These are phyloP conservation scores for Melanotaenia nigrans DNA, from an alignment of 2,797 vertebrate genomes.

Conservation along the genomic window DNA sequence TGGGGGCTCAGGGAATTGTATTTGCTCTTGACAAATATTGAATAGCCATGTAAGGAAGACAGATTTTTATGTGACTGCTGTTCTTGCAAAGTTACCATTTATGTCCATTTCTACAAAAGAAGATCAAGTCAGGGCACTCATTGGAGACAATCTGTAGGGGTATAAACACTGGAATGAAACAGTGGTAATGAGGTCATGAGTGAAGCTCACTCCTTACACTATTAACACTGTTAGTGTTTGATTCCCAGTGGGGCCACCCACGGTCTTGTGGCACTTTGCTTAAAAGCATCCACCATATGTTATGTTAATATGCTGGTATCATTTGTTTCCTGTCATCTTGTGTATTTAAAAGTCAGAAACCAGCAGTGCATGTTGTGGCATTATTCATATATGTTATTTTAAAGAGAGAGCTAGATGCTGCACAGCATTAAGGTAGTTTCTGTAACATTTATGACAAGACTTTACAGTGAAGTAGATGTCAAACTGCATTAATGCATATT, in stretches of 20 bases:
- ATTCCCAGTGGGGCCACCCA: conserved; percentile 53
- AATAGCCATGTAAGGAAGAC: conserved; percentile 45
- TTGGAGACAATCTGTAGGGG: background rate
- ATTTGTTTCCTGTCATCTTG: conserved; percentile 45
- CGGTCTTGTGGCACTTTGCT: conserved; percentile 28
- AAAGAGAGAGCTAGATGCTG: background rate
- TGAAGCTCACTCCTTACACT: background rate
- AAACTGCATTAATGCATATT: background rate
- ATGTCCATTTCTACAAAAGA: conserved; percentile 28
- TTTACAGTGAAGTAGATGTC: background rate
- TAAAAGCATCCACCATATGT: conserved; percentile 37
- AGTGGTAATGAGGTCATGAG: conserved; percentile 29
- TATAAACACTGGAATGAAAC: conserved; percentile 45
- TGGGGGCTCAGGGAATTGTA: conserved; percentile 2
- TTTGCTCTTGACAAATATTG: background rate
- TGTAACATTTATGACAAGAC: background rate
- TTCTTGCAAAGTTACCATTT: conserved; percentile 38
- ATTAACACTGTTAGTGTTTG: conserved; percentile 18
- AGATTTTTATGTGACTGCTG: background rate
- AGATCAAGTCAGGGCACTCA: background rate
- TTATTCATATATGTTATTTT: conserved; percentile 6
- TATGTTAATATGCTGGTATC: conserved; percentile 41
- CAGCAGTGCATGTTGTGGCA: background rate
- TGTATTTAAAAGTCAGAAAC: conserved; percentile 13
- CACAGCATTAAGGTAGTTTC: conserved; percentile 1